These are phyloP conservation scores for Cataglyphis rosenhaueri DNA, from an alignment of 2,888 invertebrate genomes.

Conservation along the genomic window DNA sequence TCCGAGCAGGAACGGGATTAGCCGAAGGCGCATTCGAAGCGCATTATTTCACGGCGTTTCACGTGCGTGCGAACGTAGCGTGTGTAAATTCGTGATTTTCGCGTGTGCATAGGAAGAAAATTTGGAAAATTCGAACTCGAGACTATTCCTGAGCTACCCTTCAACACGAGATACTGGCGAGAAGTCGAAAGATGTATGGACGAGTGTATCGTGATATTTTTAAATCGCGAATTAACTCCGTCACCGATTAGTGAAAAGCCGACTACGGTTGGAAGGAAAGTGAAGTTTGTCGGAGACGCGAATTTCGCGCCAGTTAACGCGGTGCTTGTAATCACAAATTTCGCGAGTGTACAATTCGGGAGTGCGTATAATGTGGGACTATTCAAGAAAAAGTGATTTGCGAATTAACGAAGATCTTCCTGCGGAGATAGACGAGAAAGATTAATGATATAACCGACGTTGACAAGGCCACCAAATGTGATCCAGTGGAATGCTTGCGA, in stretches of 20 bases:
- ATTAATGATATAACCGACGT: neutral
- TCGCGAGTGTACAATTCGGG: neutral
- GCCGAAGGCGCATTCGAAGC: constrained; percentile 24
- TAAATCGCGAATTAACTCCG: neutral
- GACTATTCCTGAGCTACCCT: too few relatives aligned
- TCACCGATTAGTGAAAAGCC: neutral
- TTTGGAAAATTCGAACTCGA: neutral
- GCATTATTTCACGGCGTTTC: neutral
- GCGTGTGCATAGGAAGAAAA: neutral
- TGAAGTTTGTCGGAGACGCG: neutral
- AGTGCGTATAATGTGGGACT: neutral
- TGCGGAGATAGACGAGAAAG: neutral
- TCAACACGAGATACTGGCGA: neutral
- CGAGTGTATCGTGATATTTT: neutral
- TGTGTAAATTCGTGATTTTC: neutral
- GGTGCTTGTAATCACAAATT: neutral
- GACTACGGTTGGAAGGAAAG: neutral
- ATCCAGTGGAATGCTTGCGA: neutral
- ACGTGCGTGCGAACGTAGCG: neutral
- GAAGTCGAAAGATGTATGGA: neutral
- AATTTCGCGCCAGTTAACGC: neutral
- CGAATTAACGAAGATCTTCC: neutral
- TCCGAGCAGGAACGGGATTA: neutral
- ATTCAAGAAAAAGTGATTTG: neutral
- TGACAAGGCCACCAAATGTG: too few relatives aligned